phyloP scores from a whole-genome alignment of 2,797 vertebrate species.

The Euphonia xanthogaster region DNA sequence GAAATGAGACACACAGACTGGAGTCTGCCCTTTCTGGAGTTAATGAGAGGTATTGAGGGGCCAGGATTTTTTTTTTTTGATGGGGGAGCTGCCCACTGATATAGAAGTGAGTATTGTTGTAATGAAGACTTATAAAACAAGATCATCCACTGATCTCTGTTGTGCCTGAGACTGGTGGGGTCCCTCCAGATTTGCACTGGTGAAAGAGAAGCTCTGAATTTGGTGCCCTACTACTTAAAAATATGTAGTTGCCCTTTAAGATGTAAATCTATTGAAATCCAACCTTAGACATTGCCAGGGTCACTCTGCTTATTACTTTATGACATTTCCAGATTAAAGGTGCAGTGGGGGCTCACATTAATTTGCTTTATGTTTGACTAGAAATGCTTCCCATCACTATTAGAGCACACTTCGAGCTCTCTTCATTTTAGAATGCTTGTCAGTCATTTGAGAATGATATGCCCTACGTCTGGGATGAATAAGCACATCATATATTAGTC shows the following conservation, averaged over 20 bases:
- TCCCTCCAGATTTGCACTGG: neutral
- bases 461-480: conserved; percentile 76
- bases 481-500: conserved; percentile 81
- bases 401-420: conserved; percentile 75
- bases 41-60: neutral
- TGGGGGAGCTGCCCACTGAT: neutral
- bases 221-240: conserved; percentile 38
- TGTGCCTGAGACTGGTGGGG: neutral
- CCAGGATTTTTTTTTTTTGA: neutral
- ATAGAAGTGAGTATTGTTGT: neutral
- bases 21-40: neutral
- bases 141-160: neutral
- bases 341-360: conserved; percentile 81
- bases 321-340: conserved; percentile 83
- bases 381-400: conserved; percentile 79
- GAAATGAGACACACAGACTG: neutral
- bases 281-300: conserved; percentile 60
- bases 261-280: conserved; percentile 82
- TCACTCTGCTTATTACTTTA: conserved; percentile 82
- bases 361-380: conserved; percentile 89
- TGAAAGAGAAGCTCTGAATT: conserved; percentile 6
- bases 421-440: conserved; percentile 84
- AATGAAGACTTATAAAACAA: neutral
- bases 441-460: conserved; percentile 83
- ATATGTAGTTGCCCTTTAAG: conserved; percentile 72